Evolutionary conservation across 2,113 vertebrate genomes (phyloP).

Genomic region (Verasper variegatus): DNA sequence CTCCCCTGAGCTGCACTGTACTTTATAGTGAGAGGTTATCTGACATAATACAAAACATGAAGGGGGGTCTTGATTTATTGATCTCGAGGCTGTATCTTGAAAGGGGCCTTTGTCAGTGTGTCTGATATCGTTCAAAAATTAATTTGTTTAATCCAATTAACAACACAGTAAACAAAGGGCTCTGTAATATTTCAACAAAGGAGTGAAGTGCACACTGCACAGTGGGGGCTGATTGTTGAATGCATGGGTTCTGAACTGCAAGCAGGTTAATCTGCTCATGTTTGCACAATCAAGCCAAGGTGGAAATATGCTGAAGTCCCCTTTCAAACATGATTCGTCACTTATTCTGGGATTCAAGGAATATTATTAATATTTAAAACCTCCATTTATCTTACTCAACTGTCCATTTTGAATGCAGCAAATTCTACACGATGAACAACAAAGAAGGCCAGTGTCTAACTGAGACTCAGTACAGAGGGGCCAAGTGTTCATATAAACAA

Average conservation of each 20-base stretch:
- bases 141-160: neutral
- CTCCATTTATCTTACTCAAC: neutral
- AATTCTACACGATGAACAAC: neutral
- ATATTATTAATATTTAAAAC: neutral
- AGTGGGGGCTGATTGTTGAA: neutral
- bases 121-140: neutral
- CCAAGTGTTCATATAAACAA: conserved; percentile 30
- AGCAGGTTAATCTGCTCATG: neutral
- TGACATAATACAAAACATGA: neutral
- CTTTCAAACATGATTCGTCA: too few relatives aligned
- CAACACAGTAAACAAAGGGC: neutral
- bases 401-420: neutral
- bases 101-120: neutral
- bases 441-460: neutral
- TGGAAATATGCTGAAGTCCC: neutral
- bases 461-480: neutral
- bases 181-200: neutral
- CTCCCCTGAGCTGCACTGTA: neutral
- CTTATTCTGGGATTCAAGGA: neutral
- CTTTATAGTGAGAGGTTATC: neutral
- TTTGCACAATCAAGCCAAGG: too few relatives aligned
- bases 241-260: neutral
- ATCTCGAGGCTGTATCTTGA: neutral
- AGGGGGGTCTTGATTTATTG: too few relatives aligned
- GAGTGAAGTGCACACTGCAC: neutral